A percentile compares a stretch with the other conserved stretches of the same genome.
Evolutionary conservation across 2,113 vertebrate genomes (phyloP).

Genomic region (Muscicapa adusta): DNA sequence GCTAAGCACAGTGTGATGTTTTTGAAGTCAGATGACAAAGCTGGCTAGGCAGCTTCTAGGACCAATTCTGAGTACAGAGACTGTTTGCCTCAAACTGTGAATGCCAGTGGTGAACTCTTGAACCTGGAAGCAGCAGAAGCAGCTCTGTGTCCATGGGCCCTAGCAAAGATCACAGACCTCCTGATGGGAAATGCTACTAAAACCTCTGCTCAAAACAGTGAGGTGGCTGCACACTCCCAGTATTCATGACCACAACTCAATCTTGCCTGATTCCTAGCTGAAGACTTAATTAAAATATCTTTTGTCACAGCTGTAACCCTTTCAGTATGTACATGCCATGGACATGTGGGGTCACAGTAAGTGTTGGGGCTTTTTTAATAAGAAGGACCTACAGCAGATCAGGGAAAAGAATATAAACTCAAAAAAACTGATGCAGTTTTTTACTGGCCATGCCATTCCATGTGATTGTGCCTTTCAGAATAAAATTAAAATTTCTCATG

Average conservation of each 20-base stretch:
- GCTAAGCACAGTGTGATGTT: background rate
- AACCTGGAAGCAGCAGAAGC: background rate
- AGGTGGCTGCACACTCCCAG: background rate
- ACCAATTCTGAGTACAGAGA: background rate
- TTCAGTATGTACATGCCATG: background rate
- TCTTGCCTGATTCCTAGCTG: background rate
- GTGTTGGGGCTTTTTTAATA: background rate
- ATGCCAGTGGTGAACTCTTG: background rate
- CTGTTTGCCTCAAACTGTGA: rapidly evolving
- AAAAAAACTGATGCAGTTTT: rapidly evolving
- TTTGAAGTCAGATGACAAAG: background rate
- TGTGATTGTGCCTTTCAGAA: background rate
- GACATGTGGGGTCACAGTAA: background rate
- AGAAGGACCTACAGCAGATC: background rate
- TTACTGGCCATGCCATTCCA: background rate
- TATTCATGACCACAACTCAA: background rate
- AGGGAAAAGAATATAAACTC: background rate
- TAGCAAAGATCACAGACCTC: background rate
- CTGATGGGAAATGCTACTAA: background rate
- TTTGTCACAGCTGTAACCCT: background rate
- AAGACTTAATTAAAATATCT: background rate
- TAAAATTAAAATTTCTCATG: background rate
- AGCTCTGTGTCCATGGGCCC: background rate
- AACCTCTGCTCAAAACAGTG: background rate
- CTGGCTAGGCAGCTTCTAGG: background rate